Base-by-base conservation (phyloP, 2,113 vertebrate genomes). In the Ancistrus triradiatus region DNA sequence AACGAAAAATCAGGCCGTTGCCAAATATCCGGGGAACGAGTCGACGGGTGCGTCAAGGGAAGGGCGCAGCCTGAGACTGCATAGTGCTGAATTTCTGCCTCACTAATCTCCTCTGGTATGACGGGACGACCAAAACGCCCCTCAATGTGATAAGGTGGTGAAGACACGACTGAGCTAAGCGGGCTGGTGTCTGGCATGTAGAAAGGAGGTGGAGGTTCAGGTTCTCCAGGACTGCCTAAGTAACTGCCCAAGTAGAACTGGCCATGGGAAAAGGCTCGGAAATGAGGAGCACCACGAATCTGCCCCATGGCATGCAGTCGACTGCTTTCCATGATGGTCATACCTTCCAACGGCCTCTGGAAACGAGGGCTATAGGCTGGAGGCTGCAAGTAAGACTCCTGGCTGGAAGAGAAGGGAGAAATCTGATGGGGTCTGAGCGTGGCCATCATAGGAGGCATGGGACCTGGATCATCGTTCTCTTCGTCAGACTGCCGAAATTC, bases 181-280 rank as follows among this genome's bases (percentile, higher is more conserved):
- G 95, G 94, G 82, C 95, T 98, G 80, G 92, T 93, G 74, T 98
- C 95, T 9, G 94, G 91, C 92, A 97, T 92, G 83, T 98, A 98
- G 89, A 98, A 98, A 68, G 93, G 94, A 0, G 95, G 94, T 18
- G 85, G 87, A 0, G 93, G 92, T 72, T 97, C 94, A 73, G 92
- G 92, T 80, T 98, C 93, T 65, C 91, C 91, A 1, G 91, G 91
- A 73, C 85, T 93, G 82, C 92, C 95, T 79, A 98, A 90, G 85
- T 96, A 98, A 82, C 94, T 92, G 58, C 58, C 58, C 42, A 60
- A 47, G 63, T 98, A 98, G 82, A 93, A 91, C 73, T 90, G 91
- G 77, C 85, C 67, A 0, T 90, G 90, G 66, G 90, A 89, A 82
- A 92, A 97, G 78, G 90, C 85, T 84, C 90, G 86, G 69, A 93